phyloP scores from a whole-genome alignment of 2,797 vertebrate genomes.

The Parauchenoglanis ngamensis region DNA sequence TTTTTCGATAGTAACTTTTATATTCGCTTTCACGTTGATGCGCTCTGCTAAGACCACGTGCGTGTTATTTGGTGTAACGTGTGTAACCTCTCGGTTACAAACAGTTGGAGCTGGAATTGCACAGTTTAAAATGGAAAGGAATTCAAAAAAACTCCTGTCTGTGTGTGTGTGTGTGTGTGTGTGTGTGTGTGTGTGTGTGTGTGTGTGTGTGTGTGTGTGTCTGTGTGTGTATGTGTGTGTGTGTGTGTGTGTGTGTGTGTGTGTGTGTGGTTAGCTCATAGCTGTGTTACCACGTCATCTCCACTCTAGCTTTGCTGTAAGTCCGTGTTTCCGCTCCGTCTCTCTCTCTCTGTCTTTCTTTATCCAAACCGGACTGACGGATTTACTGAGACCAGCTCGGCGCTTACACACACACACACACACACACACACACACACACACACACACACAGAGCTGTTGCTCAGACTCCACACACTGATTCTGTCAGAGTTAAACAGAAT shows the following conservation, averaged over 20 bases:
- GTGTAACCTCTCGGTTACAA: not conserved
- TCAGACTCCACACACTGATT: not conserved
- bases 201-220: conserved; percentile 34
- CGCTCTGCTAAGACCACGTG: not conserved
- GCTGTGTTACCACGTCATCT: conserved; percentile 45
- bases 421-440: not conserved
- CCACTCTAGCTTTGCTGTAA: conserved; percentile 50
- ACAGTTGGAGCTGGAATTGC: not conserved
- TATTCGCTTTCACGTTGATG: not conserved
- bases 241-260: conserved; percentile 32
- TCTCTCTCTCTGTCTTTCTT: conserved; percentile 38
- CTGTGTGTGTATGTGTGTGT: conserved; percentile 6
- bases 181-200: conserved; percentile 17
- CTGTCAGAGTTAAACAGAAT: not conserved
- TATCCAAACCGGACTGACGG: conserved; percentile 38
- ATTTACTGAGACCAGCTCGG: conserved; percentile 43
- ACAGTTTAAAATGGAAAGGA: not conserved
- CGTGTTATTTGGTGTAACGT: not conserved
- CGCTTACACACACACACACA: conserved; percentile 6
- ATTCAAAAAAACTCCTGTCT: not conserved
- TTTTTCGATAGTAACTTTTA: not conserved
- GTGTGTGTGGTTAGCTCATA: conserved; percentile 25
- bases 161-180: conserved; percentile 13
- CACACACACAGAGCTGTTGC: not conserved
- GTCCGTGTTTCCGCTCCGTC: conserved; percentile 39